Base-by-base conservation (phyloP, 2,888 invertebrate genomes). In the Caradrina kadenii region DNA sequence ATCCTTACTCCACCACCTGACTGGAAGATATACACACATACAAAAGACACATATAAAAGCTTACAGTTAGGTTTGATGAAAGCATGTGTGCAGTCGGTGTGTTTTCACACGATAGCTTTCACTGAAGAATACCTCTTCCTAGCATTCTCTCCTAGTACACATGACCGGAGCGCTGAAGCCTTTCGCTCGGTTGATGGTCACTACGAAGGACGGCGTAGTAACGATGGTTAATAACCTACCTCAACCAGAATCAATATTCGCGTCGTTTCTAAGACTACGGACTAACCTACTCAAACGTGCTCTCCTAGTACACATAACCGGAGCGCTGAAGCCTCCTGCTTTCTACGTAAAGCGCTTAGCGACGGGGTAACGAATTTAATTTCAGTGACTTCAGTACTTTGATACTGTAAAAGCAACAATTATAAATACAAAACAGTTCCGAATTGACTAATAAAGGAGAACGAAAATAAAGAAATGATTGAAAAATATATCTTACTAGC, bases 71-170 rank as follows among this genome's bases (percentile, higher is more conserved):
- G n/a, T n/a, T n/a, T n/a, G n/a, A n/a, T n/a, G n/a, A n/a, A n/a
- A n/a, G 35, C 35, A 22, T 13, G 58, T 58, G 58, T 45, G 58
- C 21, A 4, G 10, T 50, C 8, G 3, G 15, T 39, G 39, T 35
- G 5, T 13, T n/a, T 49, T 49, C 49, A 49, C 49, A 49, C 11
- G 31, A 3, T 13, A 49, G 31, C 58, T 61, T 50, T 50, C 19
- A 26, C 58, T 45, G 45, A 22, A 52, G n/a, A 56, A 17, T 22
- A 2, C 22, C 22, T 35, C 26, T 55, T 15, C 5, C 2, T 22
- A 45, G 8, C 19, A 19, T 65, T 17, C 21, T 42, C 3, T 45
- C 66, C 66, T 68, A 39, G 67, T 66, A 62, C 66, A n/a, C 15
- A 55, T 63, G 35, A 63, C 53, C 48, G 63, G 13, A 60, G 39